Evolutionary conservation across 1,140 invertebrate genomes (phyloP).

Genomic region (Lanistes nyassanus): DNA sequence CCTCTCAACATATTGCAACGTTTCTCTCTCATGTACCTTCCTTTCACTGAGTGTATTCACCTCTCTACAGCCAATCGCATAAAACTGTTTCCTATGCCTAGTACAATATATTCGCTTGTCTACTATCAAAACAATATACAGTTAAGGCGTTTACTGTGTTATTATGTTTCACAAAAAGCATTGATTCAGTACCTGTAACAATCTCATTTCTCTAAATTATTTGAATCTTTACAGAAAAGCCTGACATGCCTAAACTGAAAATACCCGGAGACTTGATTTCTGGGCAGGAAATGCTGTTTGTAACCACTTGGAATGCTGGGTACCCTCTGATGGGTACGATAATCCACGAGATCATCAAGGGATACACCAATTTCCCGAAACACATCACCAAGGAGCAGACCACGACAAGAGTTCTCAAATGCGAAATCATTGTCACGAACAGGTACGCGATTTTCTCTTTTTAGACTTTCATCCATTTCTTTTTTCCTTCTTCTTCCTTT

Average conservation of each 20-base stretch:
- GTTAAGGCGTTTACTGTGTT: background rate
- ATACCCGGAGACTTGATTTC: conserved; percentile 26
- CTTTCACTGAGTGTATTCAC: background rate
- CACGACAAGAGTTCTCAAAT: background rate
- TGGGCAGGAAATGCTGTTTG: conserved; percentile 25
- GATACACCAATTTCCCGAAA: conserved; percentile 17
- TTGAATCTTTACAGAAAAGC: conserved; percentile 21
- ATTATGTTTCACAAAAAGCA: too few relatives aligned
- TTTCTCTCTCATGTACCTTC: background rate
- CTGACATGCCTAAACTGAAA: conserved; percentile 20
- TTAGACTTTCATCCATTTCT: too few relatives aligned
- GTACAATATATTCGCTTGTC: too few relatives aligned
- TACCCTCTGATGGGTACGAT: conserved; percentile 31
- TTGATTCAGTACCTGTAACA: background rate
- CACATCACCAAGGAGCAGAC: conserved; percentile 7
- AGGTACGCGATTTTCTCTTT: background rate
- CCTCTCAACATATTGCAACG: too few relatives aligned
- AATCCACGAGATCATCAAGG: conserved; percentile 28
- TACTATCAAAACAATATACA: background rate
- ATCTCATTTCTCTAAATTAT: background rate
- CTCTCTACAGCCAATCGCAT: too few relatives aligned
- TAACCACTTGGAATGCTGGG: conserved; percentile 33
- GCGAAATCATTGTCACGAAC: conserved; percentile 19
- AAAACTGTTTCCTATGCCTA: too few relatives aligned
- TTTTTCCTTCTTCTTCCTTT: too few relatives aligned